Conservation (phyloP, 2,888 invertebrate species). For the Eristalis intricaria region DNA sequence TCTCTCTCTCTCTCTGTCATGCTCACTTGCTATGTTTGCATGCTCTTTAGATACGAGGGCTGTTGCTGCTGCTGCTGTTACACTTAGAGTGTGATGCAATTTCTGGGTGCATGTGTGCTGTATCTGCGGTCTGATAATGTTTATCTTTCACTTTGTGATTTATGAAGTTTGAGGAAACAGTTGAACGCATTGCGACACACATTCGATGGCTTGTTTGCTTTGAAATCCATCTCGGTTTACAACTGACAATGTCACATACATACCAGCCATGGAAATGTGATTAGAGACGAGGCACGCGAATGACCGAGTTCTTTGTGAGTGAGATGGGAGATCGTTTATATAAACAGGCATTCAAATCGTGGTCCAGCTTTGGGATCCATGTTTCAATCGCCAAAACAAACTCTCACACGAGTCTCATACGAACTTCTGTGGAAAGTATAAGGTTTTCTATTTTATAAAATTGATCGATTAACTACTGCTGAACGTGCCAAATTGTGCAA, state of each 20-base stretch:
- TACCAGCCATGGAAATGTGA: not conserved
- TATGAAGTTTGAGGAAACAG: slow-evolving; percentile 24
- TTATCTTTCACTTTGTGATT: not conserved
- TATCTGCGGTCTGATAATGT: not conserved
- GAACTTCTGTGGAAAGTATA: too few species aligned
- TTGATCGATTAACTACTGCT: too few species aligned
- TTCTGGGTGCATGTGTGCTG: slow-evolving; percentile 1
- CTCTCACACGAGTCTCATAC: too few species aligned
- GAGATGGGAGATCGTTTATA: too few species aligned
- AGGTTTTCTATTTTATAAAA: too few species aligned
- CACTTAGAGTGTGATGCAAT: not conserved
- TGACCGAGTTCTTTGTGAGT: not conserved
- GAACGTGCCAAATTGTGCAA: too few species aligned
- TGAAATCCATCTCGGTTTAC: not conserved
- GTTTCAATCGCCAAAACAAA: too few species aligned
- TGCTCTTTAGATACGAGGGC: not conserved
- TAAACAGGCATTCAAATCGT: too few species aligned
- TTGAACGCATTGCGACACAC: slow-evolving; percentile 34
- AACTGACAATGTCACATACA: not conserved
- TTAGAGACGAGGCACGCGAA: not conserved
- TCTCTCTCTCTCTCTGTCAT: not conserved
- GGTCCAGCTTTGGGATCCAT: too few species aligned
- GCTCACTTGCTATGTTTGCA: not conserved
- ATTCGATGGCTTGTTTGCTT: slow-evolving; percentile 17
- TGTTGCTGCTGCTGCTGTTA: not conserved